Conservation (phyloP, 2,113 vertebrate genomes). For the Poecile atricapillus region DNA sequence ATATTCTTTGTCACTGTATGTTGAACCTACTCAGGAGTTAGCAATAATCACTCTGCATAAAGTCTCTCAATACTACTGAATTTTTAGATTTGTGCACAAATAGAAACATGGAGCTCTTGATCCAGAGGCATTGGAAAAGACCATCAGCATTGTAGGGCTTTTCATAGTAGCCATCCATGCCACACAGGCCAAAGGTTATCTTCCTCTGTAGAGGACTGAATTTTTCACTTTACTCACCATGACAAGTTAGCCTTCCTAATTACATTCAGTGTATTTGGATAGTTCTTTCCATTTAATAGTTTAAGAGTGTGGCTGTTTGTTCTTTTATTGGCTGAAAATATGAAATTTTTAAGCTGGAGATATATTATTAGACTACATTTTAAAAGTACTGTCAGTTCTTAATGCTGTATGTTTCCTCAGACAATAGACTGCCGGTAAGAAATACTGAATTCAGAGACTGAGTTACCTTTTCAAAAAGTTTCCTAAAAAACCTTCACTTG, state of each 20-base stretch:
- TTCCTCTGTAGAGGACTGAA: not conserved
- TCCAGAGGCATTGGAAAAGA: not conserved
- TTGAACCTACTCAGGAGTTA: not conserved
- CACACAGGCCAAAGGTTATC: not conserved
- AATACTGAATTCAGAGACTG: not conserved
- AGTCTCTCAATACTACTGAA: not conserved
- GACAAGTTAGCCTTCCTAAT: not conserved
- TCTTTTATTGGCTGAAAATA: not conserved
- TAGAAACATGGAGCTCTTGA: not conserved
- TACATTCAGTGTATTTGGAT: not conserved
- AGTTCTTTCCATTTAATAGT: not conserved
- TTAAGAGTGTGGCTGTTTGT: not conserved
- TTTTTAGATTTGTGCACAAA: not conserved
- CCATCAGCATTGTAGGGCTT: not conserved
- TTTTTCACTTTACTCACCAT: not conserved
- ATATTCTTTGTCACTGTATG: not conserved
- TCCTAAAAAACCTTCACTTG: not conserved
- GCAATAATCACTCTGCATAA: not conserved
- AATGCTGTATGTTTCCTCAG: not conserved
- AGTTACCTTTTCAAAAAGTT: not conserved
- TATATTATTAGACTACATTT: not conserved
- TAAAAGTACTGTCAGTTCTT: not conserved
- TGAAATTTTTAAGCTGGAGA: not conserved
- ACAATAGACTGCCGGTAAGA: not conserved
- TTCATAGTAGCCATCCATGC: not conserved